These are phyloP conservation scores for Dolichoris vasculosae DNA, from an alignment of 1,140 invertebrate species.

Conservation along the genomic window DNA sequence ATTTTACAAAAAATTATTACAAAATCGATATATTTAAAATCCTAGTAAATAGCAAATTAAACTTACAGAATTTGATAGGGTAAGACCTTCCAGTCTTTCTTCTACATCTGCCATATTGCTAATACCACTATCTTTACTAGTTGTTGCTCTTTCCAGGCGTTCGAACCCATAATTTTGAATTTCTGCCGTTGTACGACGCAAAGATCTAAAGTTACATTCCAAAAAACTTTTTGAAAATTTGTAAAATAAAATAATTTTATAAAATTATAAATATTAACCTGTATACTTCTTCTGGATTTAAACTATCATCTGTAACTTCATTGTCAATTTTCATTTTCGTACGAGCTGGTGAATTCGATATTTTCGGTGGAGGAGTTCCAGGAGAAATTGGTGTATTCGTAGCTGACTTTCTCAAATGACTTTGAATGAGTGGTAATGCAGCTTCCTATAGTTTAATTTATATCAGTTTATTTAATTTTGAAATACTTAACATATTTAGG, in stretches of 20 bases:
- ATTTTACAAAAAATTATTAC: not conserved
- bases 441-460: slow-evolving; percentile 77
- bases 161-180: slow-evolving; percentile 92
- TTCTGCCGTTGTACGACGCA: slow-evolving; percentile 93
- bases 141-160: slow-evolving; percentile 83
- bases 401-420: slow-evolving; percentile 81
- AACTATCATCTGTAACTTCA: slow-evolving; percentile 78
- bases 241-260: slow-evolving; percentile 39
- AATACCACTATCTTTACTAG: slow-evolving; percentile 92
- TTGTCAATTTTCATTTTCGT: slow-evolving; percentile 62
- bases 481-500: no score
- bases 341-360: slow-evolving; percentile 68
- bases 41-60: slow-evolving; percentile 8
- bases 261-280: slow-evolving; percentile 70
- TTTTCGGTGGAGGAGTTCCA: slow-evolving; percentile 70
- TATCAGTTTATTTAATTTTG: not conserved
- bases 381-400: slow-evolving; percentile 75
- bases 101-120: slow-evolving; percentile 85
- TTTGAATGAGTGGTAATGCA: slow-evolving; percentile 88
- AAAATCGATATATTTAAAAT: not conserved
- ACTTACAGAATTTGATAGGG: slow-evolving; percentile 70
- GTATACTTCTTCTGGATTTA: slow-evolving; percentile 90
- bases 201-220: slow-evolving; percentile 75
- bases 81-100: slow-evolving; percentile 76
- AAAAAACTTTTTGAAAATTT: slow-evolving; percentile 33